These are phyloP conservation scores for Apotomis capreana DNA, from an alignment of 2,888 invertebrate species.

Conservation along the genomic window DNA sequence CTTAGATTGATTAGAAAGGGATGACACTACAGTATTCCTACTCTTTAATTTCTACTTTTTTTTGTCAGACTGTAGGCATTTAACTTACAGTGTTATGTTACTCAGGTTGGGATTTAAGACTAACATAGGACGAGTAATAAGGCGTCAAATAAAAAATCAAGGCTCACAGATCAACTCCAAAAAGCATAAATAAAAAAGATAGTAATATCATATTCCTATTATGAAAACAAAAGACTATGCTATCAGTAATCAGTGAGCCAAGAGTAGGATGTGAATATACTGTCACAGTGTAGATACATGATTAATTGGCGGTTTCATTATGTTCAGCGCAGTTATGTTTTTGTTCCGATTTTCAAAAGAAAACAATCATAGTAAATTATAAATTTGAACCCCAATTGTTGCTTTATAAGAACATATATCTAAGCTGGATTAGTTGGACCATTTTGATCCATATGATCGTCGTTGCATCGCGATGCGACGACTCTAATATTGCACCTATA, in stretches of 20 bases:
- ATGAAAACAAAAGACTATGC: background rate
- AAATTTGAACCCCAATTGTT: conserved; percentile 61
- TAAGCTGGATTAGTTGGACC: conserved; percentile 44
- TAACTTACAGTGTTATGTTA: no score
- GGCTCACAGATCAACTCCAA: conserved; percentile 12
- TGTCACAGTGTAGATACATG: conserved; percentile 39
- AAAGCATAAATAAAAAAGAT: background rate
- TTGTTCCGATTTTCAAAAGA: background rate
- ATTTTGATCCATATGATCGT: conserved; percentile 48
- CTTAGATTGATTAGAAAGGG: no score
- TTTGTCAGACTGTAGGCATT: no score
- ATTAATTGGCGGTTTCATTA: conserved; percentile 27
- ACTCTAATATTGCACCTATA: conserved; percentile 28
- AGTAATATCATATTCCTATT: background rate
- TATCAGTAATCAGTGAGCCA: conserved; percentile 19
- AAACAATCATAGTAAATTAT: conserved; percentile 54
- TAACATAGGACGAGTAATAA: background rate
- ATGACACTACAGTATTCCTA: no score
- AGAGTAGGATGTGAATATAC: conserved; percentile 26
- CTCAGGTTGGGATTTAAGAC: no score
- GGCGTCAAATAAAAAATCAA: conserved; percentile 20
- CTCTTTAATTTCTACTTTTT: no score
- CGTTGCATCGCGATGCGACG: conserved; percentile 14
- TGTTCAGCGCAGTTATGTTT: conserved; percentile 22
- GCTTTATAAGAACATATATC: conserved; percentile 30